phyloP scores from a whole-genome alignment of 2,797 vertebrate species.

The Thunnus albacares region DNA sequence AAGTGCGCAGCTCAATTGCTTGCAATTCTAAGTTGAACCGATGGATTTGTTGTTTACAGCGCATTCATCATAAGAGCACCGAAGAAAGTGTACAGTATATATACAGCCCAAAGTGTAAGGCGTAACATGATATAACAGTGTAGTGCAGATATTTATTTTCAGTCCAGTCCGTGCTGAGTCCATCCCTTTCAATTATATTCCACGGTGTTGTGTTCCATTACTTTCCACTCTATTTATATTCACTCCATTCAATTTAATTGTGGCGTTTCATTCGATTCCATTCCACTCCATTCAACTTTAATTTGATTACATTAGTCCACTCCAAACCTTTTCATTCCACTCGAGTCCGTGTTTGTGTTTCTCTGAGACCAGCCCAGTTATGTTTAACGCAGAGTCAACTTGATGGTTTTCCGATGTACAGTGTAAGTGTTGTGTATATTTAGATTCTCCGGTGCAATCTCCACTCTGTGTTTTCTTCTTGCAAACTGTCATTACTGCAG shows the following conservation, averaged over 20 bases:
- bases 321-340: slow-evolving; percentile 35
- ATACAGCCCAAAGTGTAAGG: slow-evolving; percentile 80
- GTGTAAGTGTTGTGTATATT: slow-evolving; percentile 48
- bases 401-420: slow-evolving; percentile 54
- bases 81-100: slow-evolving; percentile 79
- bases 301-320: slow-evolving; percentile 47
- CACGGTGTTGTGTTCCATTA: slow-evolving; percentile 33
- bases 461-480: slow-evolving; percentile 36
- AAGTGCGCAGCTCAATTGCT: slow-evolving; percentile 56
- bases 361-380: slow-evolving; percentile 81
- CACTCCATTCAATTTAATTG: slow-evolving; percentile 37
- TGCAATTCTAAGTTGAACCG: slow-evolving; percentile 64
- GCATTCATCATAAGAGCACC: slow-evolving; percentile 81
- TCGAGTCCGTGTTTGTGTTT: slow-evolving; percentile 36
- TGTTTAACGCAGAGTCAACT: slow-evolving; percentile 37
- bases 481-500: slow-evolving; percentile 46
- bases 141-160: slow-evolving; percentile 72
- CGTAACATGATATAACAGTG: slow-evolving; percentile 75
- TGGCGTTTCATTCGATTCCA: slow-evolving; percentile 32
- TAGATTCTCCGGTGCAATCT: slow-evolving; percentile 31
- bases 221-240: slow-evolving; percentile 23
- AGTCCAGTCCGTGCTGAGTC: slow-evolving; percentile 54
- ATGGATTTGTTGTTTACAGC: slow-evolving; percentile 75
- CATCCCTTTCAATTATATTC: slow-evolving; percentile 43
- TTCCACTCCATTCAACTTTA: slow-evolving; percentile 41